Base-by-base conservation (phyloP, 1,140 invertebrate genomes). In the roundworm (Caenorhabditis elegans) region DNA sequence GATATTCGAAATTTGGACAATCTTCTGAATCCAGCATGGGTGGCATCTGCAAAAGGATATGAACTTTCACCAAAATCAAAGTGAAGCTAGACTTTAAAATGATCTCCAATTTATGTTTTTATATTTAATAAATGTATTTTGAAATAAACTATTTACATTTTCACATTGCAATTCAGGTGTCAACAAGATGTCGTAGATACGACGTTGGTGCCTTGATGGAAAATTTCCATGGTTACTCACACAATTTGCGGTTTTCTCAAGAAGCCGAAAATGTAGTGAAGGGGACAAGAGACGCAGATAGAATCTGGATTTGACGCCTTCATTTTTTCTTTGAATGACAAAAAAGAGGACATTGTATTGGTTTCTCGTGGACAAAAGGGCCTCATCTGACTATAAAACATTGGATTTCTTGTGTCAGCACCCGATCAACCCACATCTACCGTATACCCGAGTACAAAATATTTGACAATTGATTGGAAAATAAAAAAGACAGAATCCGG, bases 181-280 rank as follows among this genome's bases (percentile, higher is more conserved):
- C n/a, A n/a, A n/a, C n/a, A n/a, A n/a, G n/a, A n/a, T n/a, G n/a
- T 36, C 4, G 55, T 34, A 15, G 39, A 8, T 5, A 26, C 19
- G 19, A 53, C 24, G 26, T 24, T 0, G 53, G 13, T 17, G 53
- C 26, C 34, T 70, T 39, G 60, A 70, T 70, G 34, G 60, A 70
- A 70, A 70, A 70, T 70, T 70, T 70, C 60, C 60, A 70, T 70
- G 60, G 60, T 70, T 70, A 70, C 60, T 70, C 60, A 39, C 60
- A 43, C 60, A 70, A 60, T 60, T 60, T 60, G 53, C 28, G 53
- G 53, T 60, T 36, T 36, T 55, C 34, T 70, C 60, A n/a, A 70
- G 34, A 70, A 39, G 60, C 10, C 34, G n/a, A 24, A 39, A 17
- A 22, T 31, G 26, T 17, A 6, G 43, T 3, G 10, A 22, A 39